Evolutionary conservation across 2,888 invertebrate genomes (phyloP).

Genomic region (Melanchra persicariae): DNA sequence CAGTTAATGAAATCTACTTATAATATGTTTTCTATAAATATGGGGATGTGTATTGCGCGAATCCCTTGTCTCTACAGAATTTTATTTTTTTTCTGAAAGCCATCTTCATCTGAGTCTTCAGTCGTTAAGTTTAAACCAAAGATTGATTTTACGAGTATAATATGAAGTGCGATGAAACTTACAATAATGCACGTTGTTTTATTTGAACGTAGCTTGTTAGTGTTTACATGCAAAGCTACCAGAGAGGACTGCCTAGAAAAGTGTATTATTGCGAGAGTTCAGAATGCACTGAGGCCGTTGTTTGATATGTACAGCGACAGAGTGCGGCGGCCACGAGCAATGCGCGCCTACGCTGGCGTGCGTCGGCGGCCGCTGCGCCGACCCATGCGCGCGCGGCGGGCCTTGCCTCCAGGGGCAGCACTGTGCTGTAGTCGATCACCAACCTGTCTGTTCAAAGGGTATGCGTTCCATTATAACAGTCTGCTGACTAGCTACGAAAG

Average conservation of each 20-base stretch:
- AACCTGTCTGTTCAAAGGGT: slow-evolving; percentile 96
- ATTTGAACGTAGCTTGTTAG: neutral
- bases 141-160: slow-evolving; percentile 19
- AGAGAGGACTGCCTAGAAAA: neutral
- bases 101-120: neutral
- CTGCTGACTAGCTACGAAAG: neutral
- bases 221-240: slow-evolving; percentile 17
- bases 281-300: slow-evolving; percentile 45
- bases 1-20: neutral
- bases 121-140: neutral
- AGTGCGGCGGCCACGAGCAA: slow-evolving; percentile 95
- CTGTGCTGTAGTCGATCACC: slow-evolving; percentile 95
- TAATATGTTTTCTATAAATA: slow-evolving; percentile 6
- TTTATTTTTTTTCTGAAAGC: neutral
- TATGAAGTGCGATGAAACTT: slow-evolving; percentile 8
- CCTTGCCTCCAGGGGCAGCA: slow-evolving; percentile 94
- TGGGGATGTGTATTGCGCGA: neutral
- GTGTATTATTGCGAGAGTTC: slow-evolving; percentile 10
- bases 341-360: slow-evolving; percentile 95
- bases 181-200: slow-evolving; percentile 20
- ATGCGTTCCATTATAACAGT: slow-evolving; percentile 39
- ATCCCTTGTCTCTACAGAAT: neutral
- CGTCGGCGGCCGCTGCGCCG: slow-evolving; percentile 94
- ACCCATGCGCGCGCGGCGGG: slow-evolving; percentile 94
- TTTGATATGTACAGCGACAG: slow-evolving; percentile 92